These are phyloP conservation scores for Dryomyza anilis DNA, from an alignment of 2,888 invertebrate species.

Conservation along the genomic window DNA sequence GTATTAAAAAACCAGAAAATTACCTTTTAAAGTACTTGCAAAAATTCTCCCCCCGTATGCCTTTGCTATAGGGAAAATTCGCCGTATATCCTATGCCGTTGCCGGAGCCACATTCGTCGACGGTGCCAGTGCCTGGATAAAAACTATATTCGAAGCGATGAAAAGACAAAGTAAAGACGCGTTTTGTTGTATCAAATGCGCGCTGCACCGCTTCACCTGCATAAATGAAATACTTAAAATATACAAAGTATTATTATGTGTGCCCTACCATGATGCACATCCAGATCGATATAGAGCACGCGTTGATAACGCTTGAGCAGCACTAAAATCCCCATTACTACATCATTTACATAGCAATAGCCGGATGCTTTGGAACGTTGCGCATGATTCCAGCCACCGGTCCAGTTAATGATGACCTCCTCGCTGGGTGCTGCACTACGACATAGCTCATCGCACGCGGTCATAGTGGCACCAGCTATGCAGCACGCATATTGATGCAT, in stretches of 20 bases:
- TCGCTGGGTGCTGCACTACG: conserved; percentile 50
- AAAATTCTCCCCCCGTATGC: conserved; percentile 69
- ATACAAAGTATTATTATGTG: background rate
- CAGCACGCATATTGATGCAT: conserved; percentile 68
- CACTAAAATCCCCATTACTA: conserved; percentile 77
- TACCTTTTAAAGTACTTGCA: conserved; percentile 69
- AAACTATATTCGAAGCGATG: conserved; percentile 78
- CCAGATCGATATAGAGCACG: conserved; percentile 80
- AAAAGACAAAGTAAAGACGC: conserved; percentile 78
- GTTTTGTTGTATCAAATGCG: conserved; percentile 73
- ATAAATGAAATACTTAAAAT: background rate
- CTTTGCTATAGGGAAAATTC: conserved; percentile 76
- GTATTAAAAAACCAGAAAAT: background rate
- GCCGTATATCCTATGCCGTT: conserved; percentile 71
- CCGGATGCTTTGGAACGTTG: conserved; percentile 78
- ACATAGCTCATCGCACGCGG: conserved; percentile 70
- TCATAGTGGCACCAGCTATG: conserved; percentile 75
- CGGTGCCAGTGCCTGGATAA: conserved; percentile 75
- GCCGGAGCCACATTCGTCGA: conserved; percentile 69
- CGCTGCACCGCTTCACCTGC: conserved; percentile 84
- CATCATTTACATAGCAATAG: conserved; percentile 86
- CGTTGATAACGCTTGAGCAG: conserved; percentile 68
- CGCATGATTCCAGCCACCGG: conserved; percentile 89
- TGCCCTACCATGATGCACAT: conserved; percentile 78
- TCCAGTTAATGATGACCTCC: conserved; percentile 78